phyloP scores from a whole-genome alignment of 64 coral and sea anemone genomes.

The Dendrophyllia cribrosa region DNA sequence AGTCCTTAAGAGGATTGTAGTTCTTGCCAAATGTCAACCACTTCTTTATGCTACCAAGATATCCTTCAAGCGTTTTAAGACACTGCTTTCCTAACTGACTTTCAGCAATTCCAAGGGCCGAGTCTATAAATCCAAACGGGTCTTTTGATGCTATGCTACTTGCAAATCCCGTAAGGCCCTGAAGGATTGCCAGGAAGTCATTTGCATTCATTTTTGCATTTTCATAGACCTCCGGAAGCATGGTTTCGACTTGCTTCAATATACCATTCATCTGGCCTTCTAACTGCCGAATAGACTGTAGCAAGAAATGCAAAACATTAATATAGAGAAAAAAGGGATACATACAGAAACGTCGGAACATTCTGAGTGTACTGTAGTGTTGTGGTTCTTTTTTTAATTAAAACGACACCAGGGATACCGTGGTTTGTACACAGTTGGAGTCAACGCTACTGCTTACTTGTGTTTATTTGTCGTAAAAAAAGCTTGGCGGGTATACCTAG shows the following conservation, averaged over 20 bases:
- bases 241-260: background rate
- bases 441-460: too few species aligned
- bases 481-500: too few species aligned
- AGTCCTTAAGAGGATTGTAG: background rate
- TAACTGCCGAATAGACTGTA: background rate
- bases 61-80: background rate
- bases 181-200: constrained; percentile 9
- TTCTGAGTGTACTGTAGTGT: too few species aligned
- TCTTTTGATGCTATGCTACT: background rate
- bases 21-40: constrained; percentile 3
- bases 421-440: too few species aligned
- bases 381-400: too few species aligned
- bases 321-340: background rate
- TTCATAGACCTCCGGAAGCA: background rate
- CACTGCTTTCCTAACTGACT: background rate
- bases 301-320: too few species aligned
- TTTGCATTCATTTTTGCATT: background rate
- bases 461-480: too few species aligned
- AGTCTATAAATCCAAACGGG: background rate
- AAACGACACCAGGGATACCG: too few species aligned
- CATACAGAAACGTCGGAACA: background rate
- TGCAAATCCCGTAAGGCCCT: background rate
- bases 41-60: background rate
- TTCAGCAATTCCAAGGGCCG: background rate
- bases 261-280: background rate